A percentile compares a stretch with the other conserved stretches of the same genome.
Conservation (phyloP, 2,797 vertebrate genomes). For the Sternarchorhynchus goeldii region DNA sequence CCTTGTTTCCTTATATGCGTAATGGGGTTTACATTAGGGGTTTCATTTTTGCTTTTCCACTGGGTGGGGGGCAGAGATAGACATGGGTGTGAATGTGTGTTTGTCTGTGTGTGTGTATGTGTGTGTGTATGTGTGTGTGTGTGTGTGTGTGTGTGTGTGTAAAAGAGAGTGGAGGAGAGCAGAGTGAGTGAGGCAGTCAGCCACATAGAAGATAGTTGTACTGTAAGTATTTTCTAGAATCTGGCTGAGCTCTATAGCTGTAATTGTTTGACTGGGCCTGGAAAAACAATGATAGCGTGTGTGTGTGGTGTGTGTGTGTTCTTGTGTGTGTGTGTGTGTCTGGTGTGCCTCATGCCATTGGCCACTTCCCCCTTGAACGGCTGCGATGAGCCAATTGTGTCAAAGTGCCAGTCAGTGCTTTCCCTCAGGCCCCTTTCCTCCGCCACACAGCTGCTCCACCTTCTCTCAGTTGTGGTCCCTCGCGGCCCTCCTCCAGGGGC, state of each 20-base stretch:
- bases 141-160: neutral
- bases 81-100: neutral
- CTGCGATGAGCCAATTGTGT: conserved; percentile 66
- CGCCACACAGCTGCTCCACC: conserved; percentile 46
- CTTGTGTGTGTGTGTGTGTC: conserved; percentile 16
- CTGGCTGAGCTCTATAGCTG: conserved; percentile 16
- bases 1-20: too few relatives aligned
- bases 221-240: conserved; percentile 62
- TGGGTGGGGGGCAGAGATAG: neutral
- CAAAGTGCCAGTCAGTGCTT: conserved; percentile 69
- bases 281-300: conserved; percentile 64
- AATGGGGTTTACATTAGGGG: too few relatives aligned
- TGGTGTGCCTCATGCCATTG: conserved; percentile 57
- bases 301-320: conserved; percentile 35
- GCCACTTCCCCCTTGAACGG: conserved; percentile 62
- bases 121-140: neutral
- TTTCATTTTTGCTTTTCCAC: too few relatives aligned
- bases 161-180: conserved; percentile 10
- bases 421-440: conserved; percentile 53
- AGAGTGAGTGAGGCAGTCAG: conserved; percentile 20
- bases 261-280: conserved; percentile 59
- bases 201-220: conserved; percentile 44
- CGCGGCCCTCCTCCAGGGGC: too few relatives aligned
- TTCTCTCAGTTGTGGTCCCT: conserved; percentile 36
- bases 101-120: neutral